Conservation (phyloP, 2,888 invertebrate species). For the Gastracanthus pulcherrimus region DNA sequence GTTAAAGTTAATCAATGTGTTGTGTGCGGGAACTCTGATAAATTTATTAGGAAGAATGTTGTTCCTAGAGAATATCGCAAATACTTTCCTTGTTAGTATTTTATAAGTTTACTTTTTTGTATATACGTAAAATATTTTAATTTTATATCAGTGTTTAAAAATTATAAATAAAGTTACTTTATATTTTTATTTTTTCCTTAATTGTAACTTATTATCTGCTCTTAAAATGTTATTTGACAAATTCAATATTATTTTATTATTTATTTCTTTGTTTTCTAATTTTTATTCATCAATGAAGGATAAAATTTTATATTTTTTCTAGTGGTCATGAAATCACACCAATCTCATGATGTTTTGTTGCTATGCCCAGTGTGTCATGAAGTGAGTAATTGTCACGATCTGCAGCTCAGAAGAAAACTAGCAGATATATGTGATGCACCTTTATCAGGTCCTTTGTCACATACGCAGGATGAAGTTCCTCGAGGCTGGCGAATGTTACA, state of each 20-base stretch:
- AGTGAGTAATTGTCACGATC: conserved; percentile 83
- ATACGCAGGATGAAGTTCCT: conserved; percentile 65
- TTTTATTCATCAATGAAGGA: background rate
- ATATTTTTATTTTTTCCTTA: background rate
- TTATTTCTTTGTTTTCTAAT: background rate
- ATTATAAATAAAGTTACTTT: conserved; percentile 4
- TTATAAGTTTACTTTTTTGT: conserved; percentile 11
- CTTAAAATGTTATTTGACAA: background rate
- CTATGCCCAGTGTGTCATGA: conserved; percentile 87
- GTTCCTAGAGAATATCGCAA: conserved; percentile 90
- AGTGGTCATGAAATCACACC: conserved; percentile 88
- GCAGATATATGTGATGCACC: conserved; percentile 83
- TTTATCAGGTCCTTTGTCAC: conserved; percentile 74
- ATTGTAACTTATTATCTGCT: background rate
- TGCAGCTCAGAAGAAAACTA: conserved; percentile 80
- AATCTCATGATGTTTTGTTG: conserved; percentile 88
- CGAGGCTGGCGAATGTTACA: conserved; percentile 79
- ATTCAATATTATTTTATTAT: background rate
- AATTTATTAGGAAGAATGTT: conserved; percentile 88
- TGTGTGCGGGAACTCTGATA: conserved; percentile 85
- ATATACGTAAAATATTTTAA: background rate
- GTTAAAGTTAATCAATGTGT: conserved; percentile 88
- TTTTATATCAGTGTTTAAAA: background rate
- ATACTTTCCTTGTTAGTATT: conserved; percentile 82
- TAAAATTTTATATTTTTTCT: conserved; percentile 64